These are phyloP conservation scores for Prorops nasuta DNA, from an alignment of 1,140 invertebrate genomes.

Conservation along the genomic window DNA sequence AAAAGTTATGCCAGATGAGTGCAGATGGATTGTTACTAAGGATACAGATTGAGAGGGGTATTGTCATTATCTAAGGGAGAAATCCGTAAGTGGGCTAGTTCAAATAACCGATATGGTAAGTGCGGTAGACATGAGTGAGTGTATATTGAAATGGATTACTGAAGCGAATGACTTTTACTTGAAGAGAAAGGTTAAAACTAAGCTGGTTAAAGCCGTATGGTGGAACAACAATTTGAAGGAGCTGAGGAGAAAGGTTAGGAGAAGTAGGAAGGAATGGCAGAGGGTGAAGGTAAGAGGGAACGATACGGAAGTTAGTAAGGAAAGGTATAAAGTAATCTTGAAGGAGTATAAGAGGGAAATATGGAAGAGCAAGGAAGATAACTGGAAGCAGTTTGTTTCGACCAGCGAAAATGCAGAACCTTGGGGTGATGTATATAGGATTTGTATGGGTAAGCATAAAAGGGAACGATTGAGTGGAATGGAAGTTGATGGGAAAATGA, in stretches of 20 bases:
- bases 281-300: neutral
- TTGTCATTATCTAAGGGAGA: neutral
- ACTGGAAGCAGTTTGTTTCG: constrained; percentile 1
- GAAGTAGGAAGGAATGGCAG: neutral
- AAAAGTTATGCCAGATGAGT: neutral
- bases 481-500: neutral
- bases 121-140: neutral
- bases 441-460: neutral
- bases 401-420: neutral
- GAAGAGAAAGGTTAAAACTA: too few relatives aligned
- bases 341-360: constrained; percentile 1
- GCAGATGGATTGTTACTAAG: neutral
- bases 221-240: neutral
- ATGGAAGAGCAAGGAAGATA: neutral
- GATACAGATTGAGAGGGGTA: neutral
- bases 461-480: neutral
- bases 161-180: neutral
- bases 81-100: neutral
- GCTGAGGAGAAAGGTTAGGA: neutral
- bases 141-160: constrained; percentile 4
- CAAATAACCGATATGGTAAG: too few relatives aligned
- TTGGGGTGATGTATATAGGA: neutral
- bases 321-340: constrained; percentile 1
- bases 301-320: neutral
- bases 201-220: neutral